phyloP scores from a whole-genome alignment of 2,797 vertebrate species.

The Leptodactylus fallax region DNA sequence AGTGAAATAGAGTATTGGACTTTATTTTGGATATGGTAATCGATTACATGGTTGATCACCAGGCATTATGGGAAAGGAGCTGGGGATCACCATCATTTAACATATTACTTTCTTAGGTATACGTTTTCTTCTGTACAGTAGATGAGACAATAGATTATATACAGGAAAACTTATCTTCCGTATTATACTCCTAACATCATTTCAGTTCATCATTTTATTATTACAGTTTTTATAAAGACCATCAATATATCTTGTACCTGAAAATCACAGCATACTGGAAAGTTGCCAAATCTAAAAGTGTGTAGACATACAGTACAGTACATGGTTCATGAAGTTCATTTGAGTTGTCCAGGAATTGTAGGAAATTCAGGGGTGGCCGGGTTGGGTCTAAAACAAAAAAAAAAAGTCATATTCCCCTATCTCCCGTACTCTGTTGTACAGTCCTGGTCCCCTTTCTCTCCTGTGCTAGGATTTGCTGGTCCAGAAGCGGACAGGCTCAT shows the following conservation, averaged over 20 bases:
- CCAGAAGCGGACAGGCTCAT: too few species aligned
- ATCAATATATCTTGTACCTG: not conserved
- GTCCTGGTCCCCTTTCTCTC: too few species aligned
- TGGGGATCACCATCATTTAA: not conserved
- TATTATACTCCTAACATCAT: not conserved
- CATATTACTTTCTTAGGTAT: not conserved
- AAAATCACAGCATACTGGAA: not conserved
- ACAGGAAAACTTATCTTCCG: not conserved
- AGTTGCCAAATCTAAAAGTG: not conserved
- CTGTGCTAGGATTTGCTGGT: too few species aligned
- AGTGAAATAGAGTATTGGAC: not conserved
- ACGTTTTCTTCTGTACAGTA: not conserved
- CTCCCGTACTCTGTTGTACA: too few species aligned
- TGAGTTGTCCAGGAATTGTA: too few species aligned
- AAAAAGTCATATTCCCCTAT: too few species aligned
- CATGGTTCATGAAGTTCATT: not conserved
- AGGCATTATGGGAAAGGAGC: too few species aligned
- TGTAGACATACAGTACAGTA: too few species aligned
- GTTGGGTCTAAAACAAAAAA: too few species aligned
- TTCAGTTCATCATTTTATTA: not conserved
- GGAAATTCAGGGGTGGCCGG: too few species aligned
- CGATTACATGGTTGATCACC: not conserved
- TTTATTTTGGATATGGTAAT: slow-evolving; percentile 9
- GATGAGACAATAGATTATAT: not conserved
- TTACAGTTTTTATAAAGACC: not conserved